Evolutionary conservation across 2,888 invertebrate genomes (phyloP), one percentile per base, ranked within the genome.

Genomic region (Tiliacea citrago): DNA sequence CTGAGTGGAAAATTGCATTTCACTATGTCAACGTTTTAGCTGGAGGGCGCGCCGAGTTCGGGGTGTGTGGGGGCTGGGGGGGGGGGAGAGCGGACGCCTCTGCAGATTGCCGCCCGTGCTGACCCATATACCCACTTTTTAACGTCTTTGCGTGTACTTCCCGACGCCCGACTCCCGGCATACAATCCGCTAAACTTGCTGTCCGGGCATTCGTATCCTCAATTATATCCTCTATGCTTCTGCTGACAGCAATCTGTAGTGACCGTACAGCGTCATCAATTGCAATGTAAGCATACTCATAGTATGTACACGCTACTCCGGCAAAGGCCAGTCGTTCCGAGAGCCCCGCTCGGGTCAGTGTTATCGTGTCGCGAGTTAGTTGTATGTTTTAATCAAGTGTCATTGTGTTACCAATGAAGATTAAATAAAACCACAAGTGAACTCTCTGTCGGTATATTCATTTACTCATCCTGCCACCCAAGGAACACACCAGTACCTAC

Each of bases 1-100:
- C 76, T 80, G 70, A 86, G 72, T 88, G 87, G 87, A 88, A 90
- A 91, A 91, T 91, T 91, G 90, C 88, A 90, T 89, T 90, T 89
- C 81, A 89, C 86, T 87, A 87, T 88, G 88, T 88, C 87, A 87
- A 87, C 86, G 81, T 83, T 88, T 77, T 76, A 68, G 78, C 73
- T 74, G 51, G 51, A 47, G 68, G 75, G 68, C 57, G 49, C 16
- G 60, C 13, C 39, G 63, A 29, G 16, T 1, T 39, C 39, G 39
- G 39, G 39, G 39, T 7, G 39, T 2, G 12, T 16, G 24, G 45
- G 24, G 49, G 8, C 49, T 12, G 47, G 24, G 57, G 24, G 12
- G 29, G 24, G 53, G 29, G 12, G 2, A 2, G 58, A 65, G 62
- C 73, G 55, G 74, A 73, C 84, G 74, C 82, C 84, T 76, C 75